Evolutionary conservation across 2,797 vertebrate genomes (phyloP).

Genomic region (Borostomias antarcticus): DNA sequence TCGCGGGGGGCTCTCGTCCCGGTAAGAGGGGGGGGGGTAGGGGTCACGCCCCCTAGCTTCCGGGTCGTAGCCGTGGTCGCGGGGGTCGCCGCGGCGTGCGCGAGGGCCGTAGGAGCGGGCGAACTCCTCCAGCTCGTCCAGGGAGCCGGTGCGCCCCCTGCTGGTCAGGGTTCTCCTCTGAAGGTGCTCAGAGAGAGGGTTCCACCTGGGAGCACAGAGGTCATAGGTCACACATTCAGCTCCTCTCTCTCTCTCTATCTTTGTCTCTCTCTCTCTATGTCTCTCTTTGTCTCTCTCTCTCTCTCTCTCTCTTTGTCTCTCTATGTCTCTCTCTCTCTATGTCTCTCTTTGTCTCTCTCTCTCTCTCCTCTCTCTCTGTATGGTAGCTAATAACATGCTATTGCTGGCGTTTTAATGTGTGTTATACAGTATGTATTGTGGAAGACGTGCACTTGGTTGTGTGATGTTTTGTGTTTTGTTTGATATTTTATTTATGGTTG

Average conservation of each 20-base stretch:
- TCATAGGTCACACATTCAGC: background rate
- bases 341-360: background rate
- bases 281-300: too few relatives aligned
- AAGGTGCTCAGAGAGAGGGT: slow-evolving; percentile 87
- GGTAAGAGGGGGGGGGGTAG: slow-evolving; percentile 33
- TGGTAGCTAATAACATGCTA: too few relatives aligned
- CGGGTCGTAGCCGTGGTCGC: slow-evolving; percentile 68
- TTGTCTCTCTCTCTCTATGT: too few relatives aligned
- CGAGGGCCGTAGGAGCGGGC: slow-evolving; percentile 73
- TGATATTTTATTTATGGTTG: too few relatives aligned
- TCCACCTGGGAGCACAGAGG: slow-evolving; percentile 77
- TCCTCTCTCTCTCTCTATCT: too few relatives aligned
- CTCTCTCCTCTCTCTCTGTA: too few relatives aligned
- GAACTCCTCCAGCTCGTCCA: slow-evolving; percentile 94
- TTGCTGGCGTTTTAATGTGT: too few relatives aligned
- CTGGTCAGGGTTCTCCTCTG: slow-evolving; percentile 84
- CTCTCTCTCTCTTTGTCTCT: background rate
- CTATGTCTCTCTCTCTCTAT: background rate
- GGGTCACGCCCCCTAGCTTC: slow-evolving; percentile 46
- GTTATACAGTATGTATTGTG: too few relatives aligned
- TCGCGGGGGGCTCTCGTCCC: slow-evolving; percentile 57
- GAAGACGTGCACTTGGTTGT: too few relatives aligned
- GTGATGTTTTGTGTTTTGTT: too few relatives aligned
- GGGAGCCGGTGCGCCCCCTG: slow-evolving; percentile 86
- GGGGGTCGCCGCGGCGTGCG: slow-evolving; percentile 68